Conservation (phyloP, 2,888 invertebrate species). For the Eugnorisma glareosa region DNA sequence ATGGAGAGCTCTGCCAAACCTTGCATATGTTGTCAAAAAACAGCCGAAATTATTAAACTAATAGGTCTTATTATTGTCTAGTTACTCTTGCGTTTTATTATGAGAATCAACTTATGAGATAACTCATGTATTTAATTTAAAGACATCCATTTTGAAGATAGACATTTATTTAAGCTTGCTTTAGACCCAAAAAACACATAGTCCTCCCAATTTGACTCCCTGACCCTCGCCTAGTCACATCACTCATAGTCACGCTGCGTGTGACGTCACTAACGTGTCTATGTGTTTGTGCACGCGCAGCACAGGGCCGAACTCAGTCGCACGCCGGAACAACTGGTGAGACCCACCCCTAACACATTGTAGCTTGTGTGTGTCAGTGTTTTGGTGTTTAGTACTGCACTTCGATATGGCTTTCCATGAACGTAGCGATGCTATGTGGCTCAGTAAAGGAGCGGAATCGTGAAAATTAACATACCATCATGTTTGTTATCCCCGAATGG, state of each 20-base stretch:
- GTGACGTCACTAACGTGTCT: slow-evolving; percentile 78
- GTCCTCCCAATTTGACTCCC: background rate
- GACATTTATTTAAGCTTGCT: background rate
- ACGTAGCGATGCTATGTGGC: background rate
- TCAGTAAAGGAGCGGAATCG: background rate
- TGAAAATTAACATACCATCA: background rate
- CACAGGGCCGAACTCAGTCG: slow-evolving; percentile 87
- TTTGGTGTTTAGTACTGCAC: slow-evolving; percentile 2
- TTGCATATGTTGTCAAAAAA: background rate
- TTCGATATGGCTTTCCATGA: background rate
- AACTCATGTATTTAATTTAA: background rate
- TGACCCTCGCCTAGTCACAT: slow-evolving; percentile 16
- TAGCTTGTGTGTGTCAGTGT: slow-evolving; percentile 43
- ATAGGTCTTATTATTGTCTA: slow-evolving; percentile 9
- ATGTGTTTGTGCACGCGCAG: slow-evolving; percentile 83
- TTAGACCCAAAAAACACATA: background rate
- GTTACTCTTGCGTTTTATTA: slow-evolving; percentile 19
- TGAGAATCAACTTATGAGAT: slow-evolving; percentile 12
- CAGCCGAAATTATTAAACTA: background rate
- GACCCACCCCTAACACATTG: slow-evolving; percentile 68
- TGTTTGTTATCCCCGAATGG: background rate
- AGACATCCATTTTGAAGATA: background rate
- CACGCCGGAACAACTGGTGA: slow-evolving; percentile 87
- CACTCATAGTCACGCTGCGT: slow-evolving; percentile 59
- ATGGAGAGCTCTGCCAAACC: background rate